A percentile compares a stretch with the other conserved stretches of the same genome.
These are phyloP conservation scores for Periophthalmodon schlosseri DNA, from an alignment of 2,113 vertebrate genomes.

Conservation along the genomic window DNA sequence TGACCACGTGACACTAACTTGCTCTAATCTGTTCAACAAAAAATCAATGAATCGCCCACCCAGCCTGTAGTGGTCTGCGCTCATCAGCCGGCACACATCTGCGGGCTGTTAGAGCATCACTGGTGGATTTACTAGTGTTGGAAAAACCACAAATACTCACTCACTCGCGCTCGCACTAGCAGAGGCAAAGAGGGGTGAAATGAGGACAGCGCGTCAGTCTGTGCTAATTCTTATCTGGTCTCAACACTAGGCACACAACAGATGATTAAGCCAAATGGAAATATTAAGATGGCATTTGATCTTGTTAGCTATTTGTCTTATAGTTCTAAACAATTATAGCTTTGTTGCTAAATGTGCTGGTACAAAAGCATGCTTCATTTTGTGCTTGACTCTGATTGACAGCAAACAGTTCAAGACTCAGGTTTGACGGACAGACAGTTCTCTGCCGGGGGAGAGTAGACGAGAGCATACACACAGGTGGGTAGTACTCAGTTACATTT, in stretches of 20 bases:
- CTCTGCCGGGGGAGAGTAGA: background rate
- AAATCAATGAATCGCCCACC: slow-evolving; percentile 69
- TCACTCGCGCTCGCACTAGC: slow-evolving; percentile 21
- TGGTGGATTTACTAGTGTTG: slow-evolving; percentile 59
- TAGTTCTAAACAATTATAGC: background rate
- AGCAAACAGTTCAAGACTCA: background rate
- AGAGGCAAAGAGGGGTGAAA: slow-evolving; percentile 9
- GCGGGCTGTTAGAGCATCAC: slow-evolving; percentile 51
- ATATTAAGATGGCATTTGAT: background rate
- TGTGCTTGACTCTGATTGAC: background rate
- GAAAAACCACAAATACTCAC: slow-evolving; percentile 33
- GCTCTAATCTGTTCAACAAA: slow-evolving; percentile 66
- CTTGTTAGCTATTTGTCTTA: background rate
- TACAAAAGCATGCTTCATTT: background rate
- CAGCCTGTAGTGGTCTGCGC: slow-evolving; percentile 48
- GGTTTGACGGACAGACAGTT: background rate
- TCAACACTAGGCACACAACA: slow-evolving; percentile 23
- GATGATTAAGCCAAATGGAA: slow-evolving; percentile 20
- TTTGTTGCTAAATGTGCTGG: background rate
- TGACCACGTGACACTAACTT: slow-evolving; percentile 49
- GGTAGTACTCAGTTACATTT: no score
- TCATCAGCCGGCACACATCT: slow-evolving; percentile 53
- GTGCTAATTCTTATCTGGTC: slow-evolving; percentile 43
- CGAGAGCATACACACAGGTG: background rate
- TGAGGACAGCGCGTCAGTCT: slow-evolving; percentile 31